A percentile compares a stretch with the other conserved stretches of the same genome.
Conservation (phyloP, 2,113 vertebrate genomes). For the Pteruthius melanotis region DNA sequence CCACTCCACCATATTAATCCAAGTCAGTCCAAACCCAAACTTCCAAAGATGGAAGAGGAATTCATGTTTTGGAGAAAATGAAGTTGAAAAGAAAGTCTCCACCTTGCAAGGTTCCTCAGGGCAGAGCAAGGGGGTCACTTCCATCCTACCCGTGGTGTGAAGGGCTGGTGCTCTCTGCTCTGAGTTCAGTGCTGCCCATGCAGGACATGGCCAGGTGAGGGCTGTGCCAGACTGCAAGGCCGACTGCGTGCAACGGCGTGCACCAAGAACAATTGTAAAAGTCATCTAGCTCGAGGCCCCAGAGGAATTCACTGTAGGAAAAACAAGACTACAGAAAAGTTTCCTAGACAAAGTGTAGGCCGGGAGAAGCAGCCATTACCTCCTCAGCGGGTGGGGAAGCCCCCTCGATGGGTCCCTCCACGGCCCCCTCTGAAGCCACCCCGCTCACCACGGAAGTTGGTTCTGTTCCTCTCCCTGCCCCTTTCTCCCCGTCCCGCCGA, state of each 20-base stretch:
- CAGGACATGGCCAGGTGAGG: background rate
- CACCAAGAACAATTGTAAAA: background rate
- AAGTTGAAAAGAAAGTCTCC: background rate
- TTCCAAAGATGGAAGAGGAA: background rate
- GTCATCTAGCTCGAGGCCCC: background rate
- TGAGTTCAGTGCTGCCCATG: background rate
- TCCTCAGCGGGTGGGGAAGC: constrained; percentile 84
- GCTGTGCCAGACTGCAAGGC: background rate
- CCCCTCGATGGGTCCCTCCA: constrained; percentile 88
- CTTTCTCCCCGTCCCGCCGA: constrained; percentile 86
- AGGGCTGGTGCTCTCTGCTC: background rate
- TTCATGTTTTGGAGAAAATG: background rate
- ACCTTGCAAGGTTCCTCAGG: background rate
- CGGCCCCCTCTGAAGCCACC: constrained; percentile 90
- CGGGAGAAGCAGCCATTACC: background rate
- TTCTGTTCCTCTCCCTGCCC: constrained; percentile 90
- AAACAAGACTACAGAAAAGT: background rate
- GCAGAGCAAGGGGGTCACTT: background rate
- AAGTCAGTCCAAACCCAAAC: background rate
- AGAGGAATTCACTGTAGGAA: background rate
- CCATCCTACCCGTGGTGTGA: fast-evolving
- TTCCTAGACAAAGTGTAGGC: background rate
- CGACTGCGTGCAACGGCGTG: background rate
- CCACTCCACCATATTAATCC: fast-evolving
- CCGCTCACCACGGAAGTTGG: constrained; percentile 92